phyloP scores from a whole-genome alignment of 2,888 invertebrate genomes.

The Gastracanthus pulcherrimus region DNA sequence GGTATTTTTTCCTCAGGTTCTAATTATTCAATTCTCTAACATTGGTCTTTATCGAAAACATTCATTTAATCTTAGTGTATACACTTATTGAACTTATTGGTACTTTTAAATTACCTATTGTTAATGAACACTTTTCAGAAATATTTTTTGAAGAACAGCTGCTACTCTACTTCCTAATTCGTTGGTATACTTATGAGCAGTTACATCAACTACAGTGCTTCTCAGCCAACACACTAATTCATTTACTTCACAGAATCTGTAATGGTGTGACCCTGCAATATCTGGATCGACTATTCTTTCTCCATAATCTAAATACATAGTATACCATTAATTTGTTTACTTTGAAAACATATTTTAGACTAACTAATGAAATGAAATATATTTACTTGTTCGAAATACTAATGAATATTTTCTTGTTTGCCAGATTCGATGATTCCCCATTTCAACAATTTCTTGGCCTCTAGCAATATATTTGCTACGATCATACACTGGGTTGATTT shows the following conservation, averaged over 20 bases:
- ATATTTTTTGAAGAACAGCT: not conserved
- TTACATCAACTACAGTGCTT: slow-evolving; percentile 55
- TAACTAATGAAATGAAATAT: not conserved
- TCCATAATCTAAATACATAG: slow-evolving; percentile 56
- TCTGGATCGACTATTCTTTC: slow-evolving; percentile 60
- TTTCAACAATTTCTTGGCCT: slow-evolving; percentile 67
- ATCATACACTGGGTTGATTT: slow-evolving; percentile 66
- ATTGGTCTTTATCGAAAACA: no score
- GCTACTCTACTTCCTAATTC: slow-evolving; percentile 43
- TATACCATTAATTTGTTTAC: not conserved
- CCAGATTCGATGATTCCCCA: slow-evolving; percentile 72
- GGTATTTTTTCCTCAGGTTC: no score
- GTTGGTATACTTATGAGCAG: slow-evolving; percentile 60
- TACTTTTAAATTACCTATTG: no score
- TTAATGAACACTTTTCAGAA: not conserved
- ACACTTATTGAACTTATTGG: no score
- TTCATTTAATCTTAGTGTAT: no score
- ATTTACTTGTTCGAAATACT: slow-evolving; percentile 7
- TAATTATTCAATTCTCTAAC: no score
- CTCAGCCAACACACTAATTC: slow-evolving; percentile 61
- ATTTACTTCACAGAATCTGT: slow-evolving; percentile 62
- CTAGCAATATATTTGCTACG: slow-evolving; percentile 74
- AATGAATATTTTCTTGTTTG: slow-evolving; percentile 28
- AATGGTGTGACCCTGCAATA: slow-evolving; percentile 63
- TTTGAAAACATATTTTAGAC: not conserved